Evolutionary conservation across 2,113 vertebrate species (phyloP).

Genomic region (Xenopus borealis): DNA sequence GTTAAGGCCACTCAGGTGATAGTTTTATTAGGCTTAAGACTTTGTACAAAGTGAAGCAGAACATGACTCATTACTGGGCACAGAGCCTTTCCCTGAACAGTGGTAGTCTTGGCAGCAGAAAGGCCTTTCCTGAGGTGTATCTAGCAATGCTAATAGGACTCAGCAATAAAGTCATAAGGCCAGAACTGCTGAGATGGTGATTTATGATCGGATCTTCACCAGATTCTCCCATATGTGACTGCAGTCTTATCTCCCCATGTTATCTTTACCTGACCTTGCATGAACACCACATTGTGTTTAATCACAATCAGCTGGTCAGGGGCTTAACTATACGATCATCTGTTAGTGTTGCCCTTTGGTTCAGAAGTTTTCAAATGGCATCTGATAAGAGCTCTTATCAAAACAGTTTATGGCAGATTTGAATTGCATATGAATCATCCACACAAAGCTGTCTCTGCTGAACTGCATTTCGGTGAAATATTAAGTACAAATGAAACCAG

Average conservation of each 20-base stretch:
- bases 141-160: constrained; percentile 23
- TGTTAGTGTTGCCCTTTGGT: constrained; percentile 61
- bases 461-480: constrained; percentile 56
- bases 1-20: constrained; percentile 32
- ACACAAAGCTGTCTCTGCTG: constrained; percentile 53
- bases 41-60: constrained; percentile 22
- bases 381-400: constrained; percentile 66
- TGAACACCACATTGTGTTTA: constrained; percentile 48
- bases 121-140: constrained; percentile 21
- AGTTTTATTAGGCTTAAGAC: constrained; percentile 33
- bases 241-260: constrained; percentile 32
- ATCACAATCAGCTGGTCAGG: constrained; percentile 40
- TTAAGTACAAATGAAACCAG: constrained; percentile 56
- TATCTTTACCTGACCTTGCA: constrained; percentile 43
- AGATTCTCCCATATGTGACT: background rate
- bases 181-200: background rate
- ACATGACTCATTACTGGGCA: constrained; percentile 41
- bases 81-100: constrained; percentile 21
- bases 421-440: constrained; percentile 54
- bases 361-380: constrained; percentile 50
- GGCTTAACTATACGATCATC: constrained; percentile 57
- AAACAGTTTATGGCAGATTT: constrained; percentile 34
- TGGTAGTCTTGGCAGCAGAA: constrained; percentile 22
- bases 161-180: background rate
- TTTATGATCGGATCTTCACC: background rate